Evolutionary conservation across 2,797 vertebrate species (phyloP), one percentile per base, ranked within the genome.

Genomic region (Arctocebus calabarensis): DNA sequence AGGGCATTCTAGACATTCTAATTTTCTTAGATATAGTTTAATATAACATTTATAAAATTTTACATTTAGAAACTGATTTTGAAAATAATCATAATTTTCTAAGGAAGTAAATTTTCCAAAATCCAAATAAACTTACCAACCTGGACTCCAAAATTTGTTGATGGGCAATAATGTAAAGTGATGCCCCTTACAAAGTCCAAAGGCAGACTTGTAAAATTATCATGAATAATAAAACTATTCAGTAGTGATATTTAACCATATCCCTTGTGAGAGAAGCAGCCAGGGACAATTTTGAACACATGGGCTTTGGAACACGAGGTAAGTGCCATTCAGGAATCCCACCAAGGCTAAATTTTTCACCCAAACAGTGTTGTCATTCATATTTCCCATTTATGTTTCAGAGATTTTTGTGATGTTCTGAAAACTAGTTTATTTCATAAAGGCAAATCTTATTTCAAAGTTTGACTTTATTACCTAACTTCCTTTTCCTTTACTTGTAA

Each of bases 401-500:
- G 81, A 64, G 52, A 79, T 81, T 85, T 94, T n/a, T 96, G 62
- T 93, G 95, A 77, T 79, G 64, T 84, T 91, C 48, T 94, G 62
- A 94, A 87, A 96, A 84, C 20, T 78, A 37, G n/a, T 83, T 95
- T 90, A 62, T 90, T 92, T 94, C 62, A 86, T 95, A 90, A 94
- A 95, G 70, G 71, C 48, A 96, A 95, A 91, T 88, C 78, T 84
- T 75, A 74, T 92, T 96, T 96, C 74, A 74, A 88, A 85, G 62
- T 84, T 94, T 66, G 37, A 13, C 73, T 94, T 89, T 85, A 88
- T 86, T 91, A 79, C 29, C 93, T 95, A 59, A 90, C 90, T 96
- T 88, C 27, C 20, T 92, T 96, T 77, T 3, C 55, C 86, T 86
- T 92, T 92, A 37, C 45, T 71, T 34, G 7, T 14, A 96, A 88